phyloP scores from a whole-genome alignment of 1,140 invertebrate species.

The Drosophila nannoptera region DNA sequence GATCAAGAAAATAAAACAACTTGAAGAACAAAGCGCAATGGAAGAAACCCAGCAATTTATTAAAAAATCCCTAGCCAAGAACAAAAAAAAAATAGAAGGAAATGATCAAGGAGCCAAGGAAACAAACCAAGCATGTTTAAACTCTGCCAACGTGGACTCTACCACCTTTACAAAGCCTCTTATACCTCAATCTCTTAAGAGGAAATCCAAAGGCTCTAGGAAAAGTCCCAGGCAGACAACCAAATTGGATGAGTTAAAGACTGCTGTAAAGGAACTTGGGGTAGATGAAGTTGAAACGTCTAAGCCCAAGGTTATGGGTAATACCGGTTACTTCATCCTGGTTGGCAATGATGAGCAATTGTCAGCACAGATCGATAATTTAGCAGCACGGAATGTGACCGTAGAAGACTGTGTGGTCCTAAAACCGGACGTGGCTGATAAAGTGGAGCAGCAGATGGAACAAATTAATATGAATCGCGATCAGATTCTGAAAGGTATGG shows the following conservation, averaged over 20 bases:
- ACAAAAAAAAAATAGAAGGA: neutral
- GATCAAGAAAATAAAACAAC: conserved; percentile 6
- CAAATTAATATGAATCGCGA: conserved; percentile 16
- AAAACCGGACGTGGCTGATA: conserved; percentile 10
- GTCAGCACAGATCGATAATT: conserved; percentile 17
- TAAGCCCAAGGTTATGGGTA: conserved; percentile 25
- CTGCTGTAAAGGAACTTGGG: conserved; percentile 5
- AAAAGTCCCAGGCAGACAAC: neutral
- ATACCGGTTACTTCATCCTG: conserved; percentile 43
- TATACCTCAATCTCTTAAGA: no score
- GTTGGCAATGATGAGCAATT: conserved; percentile 44
- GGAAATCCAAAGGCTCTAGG: neutral
- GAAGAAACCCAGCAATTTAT: neutral
- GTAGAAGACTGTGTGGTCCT: conserved; percentile 14
- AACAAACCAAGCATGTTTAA: neutral
- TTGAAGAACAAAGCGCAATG: neutral
- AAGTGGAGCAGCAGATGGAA: conserved; percentile 39
- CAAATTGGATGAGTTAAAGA: neutral
- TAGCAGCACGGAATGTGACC: conserved; percentile 12
- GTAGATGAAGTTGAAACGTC: neutral
- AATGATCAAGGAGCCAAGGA: neutral
- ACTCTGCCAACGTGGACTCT: neutral
- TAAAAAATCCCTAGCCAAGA: neutral
- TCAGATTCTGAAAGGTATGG: conserved; percentile 33
- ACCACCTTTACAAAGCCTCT: neutral